Base-by-base conservation (phyloP, 2,888 invertebrate genomes). In the Chloroclystis v-ata region DNA sequence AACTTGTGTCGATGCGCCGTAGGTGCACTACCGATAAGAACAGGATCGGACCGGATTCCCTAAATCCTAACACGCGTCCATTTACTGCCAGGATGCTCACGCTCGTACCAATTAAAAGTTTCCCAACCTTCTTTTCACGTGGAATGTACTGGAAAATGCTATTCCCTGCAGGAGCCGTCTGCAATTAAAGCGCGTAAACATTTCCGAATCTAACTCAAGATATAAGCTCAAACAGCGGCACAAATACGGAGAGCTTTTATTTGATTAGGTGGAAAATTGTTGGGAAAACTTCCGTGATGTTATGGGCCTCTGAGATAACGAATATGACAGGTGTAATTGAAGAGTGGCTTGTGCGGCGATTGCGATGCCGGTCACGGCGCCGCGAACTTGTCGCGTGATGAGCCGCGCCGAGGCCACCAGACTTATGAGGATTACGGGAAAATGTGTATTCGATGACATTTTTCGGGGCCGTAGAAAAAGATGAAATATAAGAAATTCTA, bases 401-500 rank as follows among this genome's bases (percentile, higher is more conserved):
- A 54, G 61, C 74, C 69, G 69, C 40, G 72, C 69, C 70, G 75
- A 75, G 77, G 80, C 82, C 78, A 78, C 75, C 78, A 79, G 84
- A 84, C 85, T 86, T 84, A 85, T 81, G 77, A 83, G 85, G 85
- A 86, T 87, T 87, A 87, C 82, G 79, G 74, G 81, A 82, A 87
- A 86, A 86, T 86, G 86, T 82, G 86, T 86, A 86, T 87, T 87
- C 86, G 86, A 87, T 87, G 87, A 84, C 87, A 86, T 87, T 87
- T 86, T 86, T 84, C 78, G 82, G 77, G 79, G 71, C 78, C 78
- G 80, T 80, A 75, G 79, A 82, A 86, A 85, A 86, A 86, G 84
- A 87, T 84, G 86, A 86, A 85, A 86, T 84, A 86, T 87, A 86
- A 83, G 85, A 78, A 86, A 87, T 84, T 85, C 75, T 82, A 73